Percentiles rank a stretch among this genome's conserved stretches.
Conservation (phyloP, 53 echinoderm and acorn worm species). For the Stichopus horrens region DNA sequence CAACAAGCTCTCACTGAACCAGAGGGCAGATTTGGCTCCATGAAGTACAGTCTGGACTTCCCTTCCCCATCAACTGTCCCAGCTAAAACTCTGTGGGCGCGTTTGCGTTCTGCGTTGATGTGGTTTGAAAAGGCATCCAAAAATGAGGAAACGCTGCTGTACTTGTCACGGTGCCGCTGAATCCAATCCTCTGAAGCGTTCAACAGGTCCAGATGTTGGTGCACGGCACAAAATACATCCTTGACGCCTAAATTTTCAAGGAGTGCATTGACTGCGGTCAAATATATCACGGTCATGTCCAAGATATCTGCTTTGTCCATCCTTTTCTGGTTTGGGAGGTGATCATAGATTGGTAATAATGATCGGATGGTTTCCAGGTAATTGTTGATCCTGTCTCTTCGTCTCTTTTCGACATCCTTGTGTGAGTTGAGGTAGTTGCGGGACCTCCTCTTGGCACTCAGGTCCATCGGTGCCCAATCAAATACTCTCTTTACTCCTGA, state of each 20-base stretch:
- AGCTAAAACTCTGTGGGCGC: not conserved
- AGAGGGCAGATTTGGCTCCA: not conserved
- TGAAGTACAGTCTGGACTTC: not conserved
- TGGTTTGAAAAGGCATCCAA: not conserved
- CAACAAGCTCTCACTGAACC: not conserved
- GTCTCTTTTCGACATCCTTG: conserved; percentile 67
- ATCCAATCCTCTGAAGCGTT: conserved; percentile 57
- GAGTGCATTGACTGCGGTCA: conserved; percentile 59
- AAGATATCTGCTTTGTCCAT: conserved; percentile 71
- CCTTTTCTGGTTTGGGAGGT: conserved; percentile 54
- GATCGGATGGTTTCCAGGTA: conserved; percentile 63
- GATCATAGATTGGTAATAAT: conserved; percentile 61
- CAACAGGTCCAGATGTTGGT: conserved; percentile 57
- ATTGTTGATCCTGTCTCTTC: conserved; percentile 68
- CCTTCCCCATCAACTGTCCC: not conserved
- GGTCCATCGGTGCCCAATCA: conserved; percentile 58
- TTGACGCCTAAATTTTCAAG: conserved; percentile 54
- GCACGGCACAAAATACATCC: conserved; percentile 62
- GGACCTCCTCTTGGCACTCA: conserved; percentile 59
- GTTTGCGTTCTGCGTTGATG: not conserved
- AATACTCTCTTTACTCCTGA: conserved; percentile 20
- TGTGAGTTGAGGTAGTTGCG: conserved; percentile 69
- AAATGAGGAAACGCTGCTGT: conserved; percentile 44
- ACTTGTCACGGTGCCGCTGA: conserved; percentile 42
- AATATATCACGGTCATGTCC: conserved; percentile 67